phyloP scores from a whole-genome alignment of 2,113 vertebrate genomes.

The Varanus salvator region DNA sequence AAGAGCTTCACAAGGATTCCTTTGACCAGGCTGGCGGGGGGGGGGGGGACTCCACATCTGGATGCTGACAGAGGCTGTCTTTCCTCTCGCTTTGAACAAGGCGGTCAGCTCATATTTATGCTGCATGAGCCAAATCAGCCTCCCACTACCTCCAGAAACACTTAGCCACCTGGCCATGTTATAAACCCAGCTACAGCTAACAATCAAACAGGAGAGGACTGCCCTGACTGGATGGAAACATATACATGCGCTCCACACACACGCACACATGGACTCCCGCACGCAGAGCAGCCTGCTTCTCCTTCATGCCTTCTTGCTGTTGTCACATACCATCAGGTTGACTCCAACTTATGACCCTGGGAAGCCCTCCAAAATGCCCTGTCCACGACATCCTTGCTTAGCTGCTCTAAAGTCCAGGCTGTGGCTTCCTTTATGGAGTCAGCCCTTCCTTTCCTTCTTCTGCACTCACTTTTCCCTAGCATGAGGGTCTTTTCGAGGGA shows the following conservation, averaged over 20 bases:
- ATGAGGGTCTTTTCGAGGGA: too few species aligned
- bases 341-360: too few species aligned
- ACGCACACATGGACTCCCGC: not conserved
- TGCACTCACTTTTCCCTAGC: too few species aligned
- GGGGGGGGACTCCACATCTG: not conserved
- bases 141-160: slow-evolving; percentile 2
- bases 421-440: too few species aligned
- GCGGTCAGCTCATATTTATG: slow-evolving; percentile 24
- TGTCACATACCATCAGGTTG: too few species aligned
- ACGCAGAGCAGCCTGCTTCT: not conserved
- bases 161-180: not conserved
- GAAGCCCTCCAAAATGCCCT: too few species aligned
- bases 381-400: too few species aligned
- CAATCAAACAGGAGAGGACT: slow-evolving; percentile 8
- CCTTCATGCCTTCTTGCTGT: not conserved
- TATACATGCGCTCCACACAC: not conserved
- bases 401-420: too few species aligned
- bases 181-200: slow-evolving; percentile 2
- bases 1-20: not conserved
- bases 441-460: too few species aligned
- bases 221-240: not conserved
- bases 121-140: slow-evolving; percentile 4
- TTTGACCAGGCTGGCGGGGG: not conserved
- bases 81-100: slow-evolving; percentile 14
- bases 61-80: not conserved